A percentile compares a stretch with the other conserved stretches of the same genome.
Conservation (phyloP, 2,888 invertebrate species). For the Pollenia amentaria region DNA sequence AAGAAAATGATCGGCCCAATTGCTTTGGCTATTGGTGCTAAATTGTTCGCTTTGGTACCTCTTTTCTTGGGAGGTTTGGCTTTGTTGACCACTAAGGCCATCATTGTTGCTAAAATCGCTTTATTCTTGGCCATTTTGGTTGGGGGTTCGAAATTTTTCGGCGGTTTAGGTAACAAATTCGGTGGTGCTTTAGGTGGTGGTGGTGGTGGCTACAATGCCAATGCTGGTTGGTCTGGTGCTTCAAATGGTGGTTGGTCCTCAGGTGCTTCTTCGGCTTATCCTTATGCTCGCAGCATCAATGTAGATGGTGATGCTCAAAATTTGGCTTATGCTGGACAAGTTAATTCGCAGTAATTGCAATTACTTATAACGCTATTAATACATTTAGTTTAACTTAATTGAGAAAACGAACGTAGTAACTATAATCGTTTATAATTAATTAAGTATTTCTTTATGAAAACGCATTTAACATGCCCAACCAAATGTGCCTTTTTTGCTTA, state of each 20-base stretch:
- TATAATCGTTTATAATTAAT: slow-evolving; percentile 24
- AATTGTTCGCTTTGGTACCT: slow-evolving; percentile 89
- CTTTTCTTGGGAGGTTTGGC: slow-evolving; percentile 90
- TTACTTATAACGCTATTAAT: slow-evolving; percentile 32
- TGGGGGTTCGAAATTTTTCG: slow-evolving; percentile 89
- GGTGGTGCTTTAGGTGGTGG: slow-evolving; percentile 79
- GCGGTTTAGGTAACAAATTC: slow-evolving; percentile 85
- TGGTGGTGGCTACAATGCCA: slow-evolving; percentile 79
- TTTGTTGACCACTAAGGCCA: slow-evolving; percentile 90
- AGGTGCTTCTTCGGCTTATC: slow-evolving; percentile 83
- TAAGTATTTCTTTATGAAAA: neutral
- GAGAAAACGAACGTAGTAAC: neutral
- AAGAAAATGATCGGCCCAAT: slow-evolving; percentile 90
- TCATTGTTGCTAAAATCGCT: slow-evolving; percentile 91
- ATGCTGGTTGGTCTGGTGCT: slow-evolving; percentile 76
- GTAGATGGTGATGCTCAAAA: slow-evolving; percentile 88
- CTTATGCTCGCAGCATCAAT: slow-evolving; percentile 86
- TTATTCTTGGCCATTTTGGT: slow-evolving; percentile 89
- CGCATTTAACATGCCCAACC: slow-evolving; percentile 70
- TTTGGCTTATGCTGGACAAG: slow-evolving; percentile 89
- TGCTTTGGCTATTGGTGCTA: slow-evolving; percentile 89
- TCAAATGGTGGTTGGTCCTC: slow-evolving; percentile 76
- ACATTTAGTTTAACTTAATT: slow-evolving; percentile 1
- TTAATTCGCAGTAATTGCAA: slow-evolving; percentile 77
- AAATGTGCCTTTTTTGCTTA: slow-evolving; percentile 80